Base-by-base conservation (phyloP, 2,797 vertebrate genomes). In the Heteromormyrus szaboi region DNA sequence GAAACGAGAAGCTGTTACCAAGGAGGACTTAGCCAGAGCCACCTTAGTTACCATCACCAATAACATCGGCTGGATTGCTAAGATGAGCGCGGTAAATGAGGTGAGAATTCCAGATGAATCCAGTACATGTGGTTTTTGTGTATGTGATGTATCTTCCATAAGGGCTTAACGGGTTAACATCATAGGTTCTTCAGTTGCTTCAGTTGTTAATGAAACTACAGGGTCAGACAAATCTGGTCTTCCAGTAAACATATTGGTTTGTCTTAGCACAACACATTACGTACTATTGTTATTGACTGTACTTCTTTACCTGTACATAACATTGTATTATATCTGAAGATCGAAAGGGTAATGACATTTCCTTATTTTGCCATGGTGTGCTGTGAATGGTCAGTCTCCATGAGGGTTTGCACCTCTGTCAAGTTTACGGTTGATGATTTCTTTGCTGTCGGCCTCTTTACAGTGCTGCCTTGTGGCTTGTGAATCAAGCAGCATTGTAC, bases 21-120 rank as follows among this genome's bases (percentile, higher is more conserved):
- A 97, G 93, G 97, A 97, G 94, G 97, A 98, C 91, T 94, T 98
- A 89, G 97, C 97, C 86, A 94, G 96, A 94, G 97, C 97, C 81
- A 97, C 97, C 37, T 87, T 98, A 92, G 97, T 98, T 89, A 97
- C 97, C 84, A 97, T 98, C 92, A 97, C 97, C 90, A 98, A 97
- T 93, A 97, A 97, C 92, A 97, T 97, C 4, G 97, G 97, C 29
- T 97, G 96, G 85, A 96, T 97, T 91, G 97, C 97, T 29, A 93
- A 97, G 51, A 97, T 98, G 97, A 97, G 97, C 94, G 97, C 97
- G 87, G 96, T 97, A 54, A 98, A 97, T 88, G 97, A 98, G 97
- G 97, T 97, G 95, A 25, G 87, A 33, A 12, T 54, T 86, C 29
- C 17, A 86, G 25, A 25, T 53, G 12, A 29, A 22, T 85, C 46